Evolutionary conservation across 2,888 invertebrate species (phyloP), one percentile per base, ranked within the genome.

Genomic region (Yponomeuta evonymella): DNA sequence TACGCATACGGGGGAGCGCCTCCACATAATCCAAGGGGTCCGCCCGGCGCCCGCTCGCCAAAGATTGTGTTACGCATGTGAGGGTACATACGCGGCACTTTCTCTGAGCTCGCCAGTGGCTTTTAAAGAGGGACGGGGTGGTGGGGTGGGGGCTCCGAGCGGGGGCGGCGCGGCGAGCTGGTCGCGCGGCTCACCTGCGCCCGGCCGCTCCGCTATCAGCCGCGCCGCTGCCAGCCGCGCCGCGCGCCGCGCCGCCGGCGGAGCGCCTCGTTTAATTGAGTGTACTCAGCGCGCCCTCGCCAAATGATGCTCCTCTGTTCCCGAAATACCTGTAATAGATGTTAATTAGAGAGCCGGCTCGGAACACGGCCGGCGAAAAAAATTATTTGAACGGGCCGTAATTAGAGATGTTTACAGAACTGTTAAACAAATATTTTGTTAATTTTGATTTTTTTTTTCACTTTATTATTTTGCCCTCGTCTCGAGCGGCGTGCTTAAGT

Each of bases 81-180:
- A 88, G 90, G 82, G 86, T 89, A 88, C 88, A 89, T 86, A 91
- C 89, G 90, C 87, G 91, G 92, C 93, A 92, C 91, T 93, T 93
- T 92, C 93, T 93, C 93, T 93, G 90, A 93, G 92, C 93, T 92
- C 92, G 92, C 91, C 92, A 91, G 89, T 92, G 93, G 93, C 93
- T 93, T 93, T 92, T 91, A 90, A 92, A 90, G 90, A 87, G 90
- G 91, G 89, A 74, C 85, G 90, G 87, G 78, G 81, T 12, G 84
- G 84, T 74, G 84, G 74, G 79, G 77, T 71, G 73, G 76, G 76
- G 79, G 81, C 74, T 74, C 79, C 78, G 78, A 80, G 78, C 76
- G 84, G 85, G 86, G 83, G 81, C 78, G 80, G 80, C 81, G 89
- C 88, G 89, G 86, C 88, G 85, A 87, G 78, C 86, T 90, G 94